phyloP scores from a whole-genome alignment of 2,113 vertebrate species.

The Varanus salvator region DNA sequence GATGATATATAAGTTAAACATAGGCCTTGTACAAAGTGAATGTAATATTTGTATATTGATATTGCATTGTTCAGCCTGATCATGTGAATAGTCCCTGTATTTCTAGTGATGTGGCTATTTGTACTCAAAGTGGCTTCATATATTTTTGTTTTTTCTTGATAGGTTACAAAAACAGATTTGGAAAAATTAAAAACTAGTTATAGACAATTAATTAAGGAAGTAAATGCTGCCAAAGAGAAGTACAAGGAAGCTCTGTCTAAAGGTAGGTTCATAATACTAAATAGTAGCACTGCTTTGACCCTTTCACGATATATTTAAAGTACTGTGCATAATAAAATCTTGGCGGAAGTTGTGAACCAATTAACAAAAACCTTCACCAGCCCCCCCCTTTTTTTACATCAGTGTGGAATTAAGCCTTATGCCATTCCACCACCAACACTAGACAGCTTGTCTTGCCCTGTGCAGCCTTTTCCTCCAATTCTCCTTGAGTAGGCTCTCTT shows the following conservation, averaged over 20 bases:
- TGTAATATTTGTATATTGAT: too few species aligned
- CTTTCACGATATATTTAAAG: not conserved
- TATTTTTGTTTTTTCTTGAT: constrained; percentile 40
- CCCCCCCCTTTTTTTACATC: not conserved
- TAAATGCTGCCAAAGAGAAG: constrained; percentile 92
- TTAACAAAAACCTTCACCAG: too few species aligned
- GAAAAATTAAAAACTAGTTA: constrained; percentile 94
- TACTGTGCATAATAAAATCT: not conserved
- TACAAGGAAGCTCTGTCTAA: constrained; percentile 93
- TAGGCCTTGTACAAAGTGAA: too few species aligned
- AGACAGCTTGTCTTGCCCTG: not conserved
- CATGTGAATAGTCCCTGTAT: not conserved
- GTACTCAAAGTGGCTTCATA: constrained; percentile 24
- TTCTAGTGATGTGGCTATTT: not conserved
- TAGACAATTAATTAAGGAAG: constrained; percentile 93
- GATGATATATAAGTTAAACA: too few species aligned
- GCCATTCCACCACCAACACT: not conserved
- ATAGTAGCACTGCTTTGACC: constrained; percentile 32
- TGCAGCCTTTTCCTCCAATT: too few species aligned
- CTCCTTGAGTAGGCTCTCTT: not conserved
- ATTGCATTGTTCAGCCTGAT: not conserved
- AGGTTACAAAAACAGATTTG: constrained; percentile 95
- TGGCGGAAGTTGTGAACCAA: not conserved
- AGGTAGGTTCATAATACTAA: constrained; percentile 80
- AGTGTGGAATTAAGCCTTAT: not conserved